These are phyloP conservation scores for Oxytorus armatus DNA, from an alignment of 2,888 invertebrate species.

Conservation along the genomic window DNA sequence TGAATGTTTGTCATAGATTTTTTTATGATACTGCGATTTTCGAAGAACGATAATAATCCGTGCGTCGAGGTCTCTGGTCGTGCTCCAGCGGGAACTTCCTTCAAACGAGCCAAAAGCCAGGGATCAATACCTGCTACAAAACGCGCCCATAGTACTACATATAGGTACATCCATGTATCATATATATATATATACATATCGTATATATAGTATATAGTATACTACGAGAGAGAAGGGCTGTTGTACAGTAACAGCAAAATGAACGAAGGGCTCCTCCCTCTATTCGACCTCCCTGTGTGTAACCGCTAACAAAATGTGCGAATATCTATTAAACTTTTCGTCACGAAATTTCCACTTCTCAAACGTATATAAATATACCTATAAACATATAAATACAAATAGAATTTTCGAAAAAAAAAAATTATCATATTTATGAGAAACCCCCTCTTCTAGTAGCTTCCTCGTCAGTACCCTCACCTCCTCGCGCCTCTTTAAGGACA, in stretches of 20 bases:
- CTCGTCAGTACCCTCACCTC: too few relatives aligned
- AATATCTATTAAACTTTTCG: constrained; percentile 11
- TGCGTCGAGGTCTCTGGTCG: constrained; percentile 18
- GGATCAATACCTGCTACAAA: constrained; percentile 69
- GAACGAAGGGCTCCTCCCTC: constrained; percentile 49
- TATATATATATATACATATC: neutral
- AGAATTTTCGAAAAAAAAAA: too few relatives aligned
- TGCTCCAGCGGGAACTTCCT: constrained; percentile 45
- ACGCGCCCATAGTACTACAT: constrained; percentile 47
- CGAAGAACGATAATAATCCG: constrained; percentile 4
- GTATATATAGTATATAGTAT: constrained; percentile 4
- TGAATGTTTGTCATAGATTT: too few relatives aligned
- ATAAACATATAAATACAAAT: too few relatives aligned
- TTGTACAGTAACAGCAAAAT: constrained; percentile 26
- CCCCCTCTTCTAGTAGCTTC: too few relatives aligned
- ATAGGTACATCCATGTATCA: constrained; percentile 25
- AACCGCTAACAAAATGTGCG: constrained; percentile 3
- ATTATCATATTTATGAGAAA: too few relatives aligned
- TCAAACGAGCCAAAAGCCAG: constrained; percentile 67
- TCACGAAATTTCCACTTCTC: neutral
- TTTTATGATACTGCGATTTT: neutral
- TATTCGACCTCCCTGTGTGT: constrained; percentile 7
- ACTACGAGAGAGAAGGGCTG: constrained; percentile 33
- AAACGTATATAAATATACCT: neutral
- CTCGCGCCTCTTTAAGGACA: too few relatives aligned